Conservation (phyloP, 92 coral and sea anemone species). For the Micromussa lordhowensis region DNA sequence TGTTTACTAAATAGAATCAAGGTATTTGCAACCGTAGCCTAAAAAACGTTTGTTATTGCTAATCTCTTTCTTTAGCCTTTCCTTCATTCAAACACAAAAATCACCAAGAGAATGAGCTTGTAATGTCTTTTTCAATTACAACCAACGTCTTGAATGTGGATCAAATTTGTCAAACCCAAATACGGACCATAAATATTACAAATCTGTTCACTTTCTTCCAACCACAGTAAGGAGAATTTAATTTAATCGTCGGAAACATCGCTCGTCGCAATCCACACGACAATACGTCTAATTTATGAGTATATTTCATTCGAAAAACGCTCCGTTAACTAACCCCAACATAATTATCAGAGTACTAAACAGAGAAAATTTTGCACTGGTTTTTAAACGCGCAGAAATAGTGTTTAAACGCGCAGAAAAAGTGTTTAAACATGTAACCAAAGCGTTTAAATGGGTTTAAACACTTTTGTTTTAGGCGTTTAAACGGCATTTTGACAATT, state of each 20-base stretch:
- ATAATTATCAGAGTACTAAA: not conserved
- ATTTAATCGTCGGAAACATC: no score
- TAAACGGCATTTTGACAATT: not conserved
- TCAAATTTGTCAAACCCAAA: no score
- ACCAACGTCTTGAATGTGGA: not conserved
- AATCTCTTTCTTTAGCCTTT: not conserved
- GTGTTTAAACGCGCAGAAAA: not conserved
- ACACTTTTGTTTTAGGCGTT: not conserved
- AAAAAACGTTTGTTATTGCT: not conserved
- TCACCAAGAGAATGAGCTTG: not conserved
- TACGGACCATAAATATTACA: no score
- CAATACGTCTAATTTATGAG: no score
- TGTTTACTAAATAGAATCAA: not conserved
- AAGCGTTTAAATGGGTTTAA: not conserved
- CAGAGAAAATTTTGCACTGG: not conserved
- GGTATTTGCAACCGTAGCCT: not conserved
- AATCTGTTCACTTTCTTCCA: no score
- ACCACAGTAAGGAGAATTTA: no score
- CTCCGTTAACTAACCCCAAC: not conserved
- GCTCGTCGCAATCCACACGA: no score
- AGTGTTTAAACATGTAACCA: not conserved
- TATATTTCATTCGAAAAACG: no score
- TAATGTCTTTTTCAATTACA: not conserved
- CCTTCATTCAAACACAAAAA: not conserved
- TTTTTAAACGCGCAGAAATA: not conserved